phyloP scores from a whole-genome alignment of 2,797 vertebrate species.

The Rhinogobio ventralis region DNA sequence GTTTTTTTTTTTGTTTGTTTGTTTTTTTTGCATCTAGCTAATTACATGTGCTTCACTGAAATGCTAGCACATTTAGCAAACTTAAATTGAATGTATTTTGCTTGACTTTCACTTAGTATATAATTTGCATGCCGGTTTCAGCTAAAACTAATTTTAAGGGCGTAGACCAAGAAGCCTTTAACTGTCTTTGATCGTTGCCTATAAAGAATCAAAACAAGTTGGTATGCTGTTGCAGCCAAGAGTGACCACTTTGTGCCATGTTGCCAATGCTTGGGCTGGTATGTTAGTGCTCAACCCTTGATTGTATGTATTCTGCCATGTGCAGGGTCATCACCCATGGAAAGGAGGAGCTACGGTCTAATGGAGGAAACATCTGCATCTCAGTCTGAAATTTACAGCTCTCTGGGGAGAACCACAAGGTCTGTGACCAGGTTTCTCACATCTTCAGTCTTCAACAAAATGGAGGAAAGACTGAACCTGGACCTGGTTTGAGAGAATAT shows the following conservation, averaged over 20 bases:
- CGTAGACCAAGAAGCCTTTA: slow-evolving; percentile 29
- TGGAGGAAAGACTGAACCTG: neutral
- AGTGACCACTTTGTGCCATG: slow-evolving; percentile 28
- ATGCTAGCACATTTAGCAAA: neutral
- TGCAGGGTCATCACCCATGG: slow-evolving; percentile 14
- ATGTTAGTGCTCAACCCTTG: slow-evolving; percentile 5
- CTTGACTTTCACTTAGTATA: slow-evolving; percentile 34
- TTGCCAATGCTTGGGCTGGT: neutral
- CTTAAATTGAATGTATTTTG: slow-evolving; percentile 39
- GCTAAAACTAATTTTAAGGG: slow-evolving; percentile 45
- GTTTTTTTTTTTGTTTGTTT: too few species aligned
- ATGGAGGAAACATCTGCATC: slow-evolving; percentile 51
- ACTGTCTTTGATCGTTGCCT: slow-evolving; percentile 34
- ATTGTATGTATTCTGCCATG: slow-evolving; percentile 38
- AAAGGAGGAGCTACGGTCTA: slow-evolving; percentile 26
- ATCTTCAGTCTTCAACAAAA: slow-evolving; percentile 9
- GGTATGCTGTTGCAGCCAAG: slow-evolving; percentile 8
- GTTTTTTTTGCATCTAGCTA: neutral
- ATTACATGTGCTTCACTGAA: slow-evolving; percentile 3
- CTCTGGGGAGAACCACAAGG: neutral
- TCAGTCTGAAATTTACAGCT: slow-evolving; percentile 26
- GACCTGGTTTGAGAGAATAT: neutral
- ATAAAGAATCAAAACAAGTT: slow-evolving; percentile 45
- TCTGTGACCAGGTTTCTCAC: slow-evolving; percentile 11
- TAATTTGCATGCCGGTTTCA: slow-evolving; percentile 45